Evolutionary conservation across 2,797 vertebrate species (phyloP).

Genomic region (Graptemys geographica): DNA sequence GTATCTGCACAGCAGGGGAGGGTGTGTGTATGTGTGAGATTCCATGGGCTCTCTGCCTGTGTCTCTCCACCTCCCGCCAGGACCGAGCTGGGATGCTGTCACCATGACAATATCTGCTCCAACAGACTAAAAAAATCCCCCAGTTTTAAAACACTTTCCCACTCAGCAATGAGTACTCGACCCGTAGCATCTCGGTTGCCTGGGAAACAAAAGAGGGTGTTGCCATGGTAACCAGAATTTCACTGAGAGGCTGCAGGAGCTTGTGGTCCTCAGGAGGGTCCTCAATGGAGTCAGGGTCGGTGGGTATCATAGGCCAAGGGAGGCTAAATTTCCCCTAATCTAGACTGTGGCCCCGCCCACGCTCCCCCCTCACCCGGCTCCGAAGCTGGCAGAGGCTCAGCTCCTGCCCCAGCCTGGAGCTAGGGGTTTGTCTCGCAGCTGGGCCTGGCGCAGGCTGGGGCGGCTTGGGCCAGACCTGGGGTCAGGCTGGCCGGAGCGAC

Average conservation of each 20-base stretch:
- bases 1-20: background rate
- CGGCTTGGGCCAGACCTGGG: background rate
- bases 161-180: conserved; percentile 55
- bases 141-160: background rate
- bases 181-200: conserved; percentile 56
- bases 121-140: background rate
- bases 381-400: background rate
- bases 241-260: background rate
- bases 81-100: background rate
- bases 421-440: background rate
- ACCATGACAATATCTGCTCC: background rate
- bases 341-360: too few species aligned
- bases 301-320: too few species aligned
- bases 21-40: background rate
- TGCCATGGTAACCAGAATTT: conserved; percentile 61
- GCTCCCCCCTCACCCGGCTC: too few species aligned
- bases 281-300: background rate
- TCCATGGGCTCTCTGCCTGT: background rate
- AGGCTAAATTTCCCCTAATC: too few species aligned
- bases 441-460: background rate
- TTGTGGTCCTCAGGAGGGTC: background rate
- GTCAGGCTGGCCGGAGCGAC: background rate
- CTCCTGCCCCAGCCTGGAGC: too few species aligned
- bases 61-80: background rate
- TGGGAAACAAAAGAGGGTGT: conserved; percentile 69